phyloP scores from a whole-genome alignment of 2,888 invertebrate genomes.

The Polydrusus tereticollis region DNA sequence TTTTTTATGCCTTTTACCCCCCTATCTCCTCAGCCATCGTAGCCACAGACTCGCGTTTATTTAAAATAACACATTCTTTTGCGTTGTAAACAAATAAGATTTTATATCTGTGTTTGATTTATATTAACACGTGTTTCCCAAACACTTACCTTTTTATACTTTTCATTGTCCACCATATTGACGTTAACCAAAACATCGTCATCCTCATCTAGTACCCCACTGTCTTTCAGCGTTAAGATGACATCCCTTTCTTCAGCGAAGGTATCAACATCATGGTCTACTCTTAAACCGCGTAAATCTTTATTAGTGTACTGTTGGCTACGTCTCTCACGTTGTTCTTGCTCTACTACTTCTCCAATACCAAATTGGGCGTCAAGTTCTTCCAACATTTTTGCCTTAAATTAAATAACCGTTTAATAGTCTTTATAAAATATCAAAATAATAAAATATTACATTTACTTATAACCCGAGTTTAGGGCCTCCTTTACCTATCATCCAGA shows the following conservation, averaged over 20 bases:
- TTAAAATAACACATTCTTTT: too few relatives aligned
- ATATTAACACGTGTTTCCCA: too few relatives aligned
- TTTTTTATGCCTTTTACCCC: too few relatives aligned
- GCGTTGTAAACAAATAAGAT: too few relatives aligned
- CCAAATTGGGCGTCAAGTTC: conserved; percentile 97
- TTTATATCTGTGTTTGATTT: too few relatives aligned
- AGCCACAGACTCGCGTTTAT: too few relatives aligned
- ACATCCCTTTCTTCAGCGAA: conserved; percentile 85
- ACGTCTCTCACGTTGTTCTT: conserved; percentile 75
- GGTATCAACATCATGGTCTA: conserved; percentile 83
- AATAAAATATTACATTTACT: too few relatives aligned
- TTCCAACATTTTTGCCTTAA: conserved; percentile 90
- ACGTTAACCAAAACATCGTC: conserved; percentile 93
- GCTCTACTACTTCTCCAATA: conserved; percentile 85
- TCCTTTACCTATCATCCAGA: too few relatives aligned
- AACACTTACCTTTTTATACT: conserved; percentile 77
- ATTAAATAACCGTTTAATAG: conserved; percentile 5
- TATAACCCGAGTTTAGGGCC: too few relatives aligned
- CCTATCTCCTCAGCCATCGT: too few relatives aligned
- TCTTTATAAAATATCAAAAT: too few relatives aligned
- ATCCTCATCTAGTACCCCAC: conserved; percentile 86
- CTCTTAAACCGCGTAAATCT: conserved; percentile 84
- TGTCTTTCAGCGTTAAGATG: conserved; percentile 94
- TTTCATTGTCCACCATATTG: conserved; percentile 88
- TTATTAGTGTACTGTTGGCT: conserved; percentile 76